phyloP scores from a whole-genome alignment of 2,888 invertebrate species.

The Autographa pulchrina region DNA sequence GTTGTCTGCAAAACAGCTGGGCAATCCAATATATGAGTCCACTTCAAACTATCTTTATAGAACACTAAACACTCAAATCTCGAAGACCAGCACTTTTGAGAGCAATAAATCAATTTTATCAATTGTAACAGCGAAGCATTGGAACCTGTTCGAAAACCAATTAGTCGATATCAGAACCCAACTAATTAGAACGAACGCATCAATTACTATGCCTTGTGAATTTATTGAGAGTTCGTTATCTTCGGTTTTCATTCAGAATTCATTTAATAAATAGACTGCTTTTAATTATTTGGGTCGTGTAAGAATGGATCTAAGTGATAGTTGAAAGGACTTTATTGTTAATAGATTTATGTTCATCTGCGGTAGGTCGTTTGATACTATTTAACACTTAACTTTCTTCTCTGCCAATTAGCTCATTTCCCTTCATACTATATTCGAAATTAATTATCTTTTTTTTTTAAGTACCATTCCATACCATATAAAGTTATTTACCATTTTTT shows the following conservation, averaged over 20 bases:
- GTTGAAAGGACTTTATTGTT: background rate
- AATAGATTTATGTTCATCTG: background rate
- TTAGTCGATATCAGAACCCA: slow-evolving; percentile 66
- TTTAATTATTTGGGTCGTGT: slow-evolving; percentile 7
- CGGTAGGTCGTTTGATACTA: background rate
- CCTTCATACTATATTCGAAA: background rate
- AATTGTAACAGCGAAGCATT: slow-evolving; percentile 36
- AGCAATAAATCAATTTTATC: slow-evolving; percentile 59
- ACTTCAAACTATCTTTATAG: slow-evolving; percentile 29
- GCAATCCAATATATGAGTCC: slow-evolving; percentile 1
- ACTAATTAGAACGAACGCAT: slow-evolving; percentile 63
- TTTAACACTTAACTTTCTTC: background rate
- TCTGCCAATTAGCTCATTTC: background rate
- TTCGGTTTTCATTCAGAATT: slow-evolving; percentile 31
- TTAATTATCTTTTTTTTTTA: no score
- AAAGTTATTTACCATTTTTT: no score
- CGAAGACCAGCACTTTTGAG: slow-evolving; percentile 31
- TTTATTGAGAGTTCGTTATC: slow-evolving; percentile 50
- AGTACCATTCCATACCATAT: no score
- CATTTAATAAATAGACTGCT: slow-evolving; percentile 3
- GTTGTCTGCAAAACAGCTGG: no score
- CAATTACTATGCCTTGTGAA: slow-evolving; percentile 57
- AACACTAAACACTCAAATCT: slow-evolving; percentile 44
- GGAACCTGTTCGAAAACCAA: slow-evolving; percentile 69
- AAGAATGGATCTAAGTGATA: background rate